A percentile compares a stretch with the other conserved stretches of the same genome.
Evolutionary conservation across 2,888 invertebrate species (phyloP).

Genomic region (Augochlorella aurata): DNA sequence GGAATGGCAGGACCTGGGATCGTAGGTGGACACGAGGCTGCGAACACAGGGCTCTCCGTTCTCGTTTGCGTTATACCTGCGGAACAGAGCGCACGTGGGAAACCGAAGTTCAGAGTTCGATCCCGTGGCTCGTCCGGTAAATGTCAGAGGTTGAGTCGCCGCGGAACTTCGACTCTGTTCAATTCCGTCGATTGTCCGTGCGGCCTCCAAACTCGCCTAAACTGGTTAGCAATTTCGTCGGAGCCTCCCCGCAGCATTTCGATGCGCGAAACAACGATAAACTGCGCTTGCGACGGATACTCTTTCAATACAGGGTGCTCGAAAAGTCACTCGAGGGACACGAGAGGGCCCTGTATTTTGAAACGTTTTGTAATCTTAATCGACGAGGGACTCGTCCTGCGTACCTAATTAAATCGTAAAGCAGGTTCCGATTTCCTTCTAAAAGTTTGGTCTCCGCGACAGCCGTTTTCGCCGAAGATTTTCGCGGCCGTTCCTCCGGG

Average conservation of each 20-base stretch:
- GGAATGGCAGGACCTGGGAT: neutral
- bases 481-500: neutral
- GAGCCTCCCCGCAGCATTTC: neutral
- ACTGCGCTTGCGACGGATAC: too few relatives aligned
- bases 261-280: neutral
- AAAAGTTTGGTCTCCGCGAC: conserved; percentile 19
- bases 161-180: neutral
- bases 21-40: neutral
- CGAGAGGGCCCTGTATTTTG: too few relatives aligned
- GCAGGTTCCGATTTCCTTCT: neutral
- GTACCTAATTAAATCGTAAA: conserved; percentile 29
- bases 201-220: neutral
- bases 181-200: neutral
- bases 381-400: too few relatives aligned
- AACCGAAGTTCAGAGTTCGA: neutral
- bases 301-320: too few relatives aligned
- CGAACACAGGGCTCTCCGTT: too few relatives aligned
- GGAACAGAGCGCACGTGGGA: neutral
- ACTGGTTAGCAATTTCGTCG: neutral
- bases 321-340: too few relatives aligned
- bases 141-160: neutral
- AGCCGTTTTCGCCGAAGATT: conserved; percentile 32
- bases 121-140: neutral
- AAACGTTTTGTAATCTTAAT: too few relatives aligned
- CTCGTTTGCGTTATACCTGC: too few relatives aligned